Conservation (phyloP, 2,888 invertebrate genomes). For the Thera britannica region DNA sequence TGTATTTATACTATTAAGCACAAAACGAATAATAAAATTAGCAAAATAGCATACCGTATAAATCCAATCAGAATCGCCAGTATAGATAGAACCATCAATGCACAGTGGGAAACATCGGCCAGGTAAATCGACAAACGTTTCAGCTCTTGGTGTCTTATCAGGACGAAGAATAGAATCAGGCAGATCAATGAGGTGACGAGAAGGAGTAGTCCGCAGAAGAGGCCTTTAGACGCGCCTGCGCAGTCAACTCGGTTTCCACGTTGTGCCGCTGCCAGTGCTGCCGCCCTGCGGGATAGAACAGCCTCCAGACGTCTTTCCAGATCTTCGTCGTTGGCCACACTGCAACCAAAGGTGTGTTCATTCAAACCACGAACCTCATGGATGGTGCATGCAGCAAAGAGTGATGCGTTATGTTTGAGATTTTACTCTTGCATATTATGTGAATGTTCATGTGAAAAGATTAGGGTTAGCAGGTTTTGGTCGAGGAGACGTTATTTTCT, state of each 20-base stretch:
- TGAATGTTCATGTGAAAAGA: too few relatives aligned
- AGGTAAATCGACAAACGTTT: constrained; percentile 94
- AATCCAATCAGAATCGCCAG: constrained; percentile 96
- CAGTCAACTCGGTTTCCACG: constrained; percentile 95
- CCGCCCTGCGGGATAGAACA: constrained; percentile 94
- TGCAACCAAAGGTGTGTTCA: constrained; percentile 79
- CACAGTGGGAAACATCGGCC: constrained; percentile 96
- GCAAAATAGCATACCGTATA: constrained; percentile 87
- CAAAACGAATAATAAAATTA: background rate
- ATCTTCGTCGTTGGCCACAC: constrained; percentile 90
- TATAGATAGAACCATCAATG: constrained; percentile 94
- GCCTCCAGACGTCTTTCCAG: constrained; percentile 94
- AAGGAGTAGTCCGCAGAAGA: constrained; percentile 95
- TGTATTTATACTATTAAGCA: background rate
- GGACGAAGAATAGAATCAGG: constrained; percentile 97
- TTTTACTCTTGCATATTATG: background rate
- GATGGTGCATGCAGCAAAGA: constrained; percentile 26
- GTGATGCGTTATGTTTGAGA: background rate
- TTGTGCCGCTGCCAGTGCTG: constrained; percentile 93
- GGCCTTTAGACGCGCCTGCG: constrained; percentile 96
- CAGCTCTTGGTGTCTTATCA: constrained; percentile 93
- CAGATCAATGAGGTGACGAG: constrained; percentile 96
- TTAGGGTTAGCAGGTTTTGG: too few relatives aligned
- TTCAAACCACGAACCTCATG: constrained; percentile 54
- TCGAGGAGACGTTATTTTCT: too few relatives aligned